Conservation (phyloP, 2,888 invertebrate species). For the Macaria liturata region DNA sequence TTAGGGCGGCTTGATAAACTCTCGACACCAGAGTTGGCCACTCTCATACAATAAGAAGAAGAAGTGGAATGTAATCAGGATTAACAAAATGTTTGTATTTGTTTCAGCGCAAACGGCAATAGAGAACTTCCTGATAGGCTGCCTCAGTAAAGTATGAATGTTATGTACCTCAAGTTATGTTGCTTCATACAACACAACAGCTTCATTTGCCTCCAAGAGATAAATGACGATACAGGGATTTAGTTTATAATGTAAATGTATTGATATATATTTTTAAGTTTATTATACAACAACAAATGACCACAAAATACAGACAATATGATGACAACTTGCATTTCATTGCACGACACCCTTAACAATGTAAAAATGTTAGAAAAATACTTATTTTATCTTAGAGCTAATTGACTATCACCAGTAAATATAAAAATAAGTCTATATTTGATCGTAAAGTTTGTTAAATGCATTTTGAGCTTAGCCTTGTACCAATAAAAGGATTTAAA, state of each 20-base stretch:
- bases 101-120: conserved; percentile 89
- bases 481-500: background rate
- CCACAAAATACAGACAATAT: conserved; percentile 78
- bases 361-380: conserved; percentile 23
- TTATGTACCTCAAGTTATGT: conserved; percentile 55
- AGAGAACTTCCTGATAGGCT: conserved; percentile 87
- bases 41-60: too few relatives aligned
- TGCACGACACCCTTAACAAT: conserved; percentile 15
- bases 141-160: conserved; percentile 78
- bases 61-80: too few relatives aligned
- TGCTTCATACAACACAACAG: conserved; percentile 69
- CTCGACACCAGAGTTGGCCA: too few relatives aligned
- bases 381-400: conserved; percentile 18
- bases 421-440: background rate
- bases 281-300: conserved; percentile 69
- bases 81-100: conserved; percentile 36
- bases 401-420: conserved; percentile 16
- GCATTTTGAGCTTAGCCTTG: conserved; percentile 8
- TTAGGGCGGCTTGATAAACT: too few relatives aligned
- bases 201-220: conserved; percentile 76
- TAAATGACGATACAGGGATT: conserved; percentile 80
- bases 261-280: conserved; percentile 77
- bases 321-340: conserved; percentile 37
- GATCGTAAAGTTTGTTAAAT: conserved; percentile 15
- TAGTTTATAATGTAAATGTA: conserved; percentile 79